phyloP scores from a whole-genome alignment of 2,888 invertebrate genomes.

The Brenthis ino region DNA sequence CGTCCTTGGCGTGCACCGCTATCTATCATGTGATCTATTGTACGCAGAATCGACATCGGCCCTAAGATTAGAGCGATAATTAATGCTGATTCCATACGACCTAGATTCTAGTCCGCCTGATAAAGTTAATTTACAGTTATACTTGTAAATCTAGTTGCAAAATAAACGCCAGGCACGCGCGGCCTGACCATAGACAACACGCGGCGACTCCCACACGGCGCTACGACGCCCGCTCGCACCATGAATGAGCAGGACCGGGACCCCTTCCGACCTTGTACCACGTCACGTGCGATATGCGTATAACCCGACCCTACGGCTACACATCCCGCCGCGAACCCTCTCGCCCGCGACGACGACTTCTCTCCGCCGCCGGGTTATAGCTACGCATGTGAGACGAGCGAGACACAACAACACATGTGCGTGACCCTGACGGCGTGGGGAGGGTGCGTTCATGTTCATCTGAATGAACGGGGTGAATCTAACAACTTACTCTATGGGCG shows the following conservation, averaged over 20 bases:
- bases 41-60: constrained; percentile 74
- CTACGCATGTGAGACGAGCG: constrained; percentile 66
- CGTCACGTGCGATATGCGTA: constrained; percentile 57
- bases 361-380: constrained; percentile 48
- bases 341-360: constrained; percentile 42
- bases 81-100: constrained; percentile 83
- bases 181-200: constrained; percentile 77
- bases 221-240: constrained; percentile 36
- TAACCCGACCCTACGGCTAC: constrained; percentile 51
- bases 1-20: constrained; percentile 76
- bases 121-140: constrained; percentile 82
- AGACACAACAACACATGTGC: constrained; percentile 66
- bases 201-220: constrained; percentile 66
- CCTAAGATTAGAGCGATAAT: constrained; percentile 80
- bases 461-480: constrained; percentile 76
- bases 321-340: constrained; percentile 41
- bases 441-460: constrained; percentile 59
- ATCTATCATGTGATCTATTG: constrained; percentile 82
- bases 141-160: constrained; percentile 81
- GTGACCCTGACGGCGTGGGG: constrained; percentile 65
- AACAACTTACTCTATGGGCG: constrained; percentile 67
- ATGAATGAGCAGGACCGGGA: constrained; percentile 56
- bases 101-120: constrained; percentile 78
- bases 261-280: constrained; percentile 55
- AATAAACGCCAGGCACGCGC: constrained; percentile 71